Conservation (phyloP, 2,797 vertebrate genomes). For the Sarcophilus harrisii region DNA sequence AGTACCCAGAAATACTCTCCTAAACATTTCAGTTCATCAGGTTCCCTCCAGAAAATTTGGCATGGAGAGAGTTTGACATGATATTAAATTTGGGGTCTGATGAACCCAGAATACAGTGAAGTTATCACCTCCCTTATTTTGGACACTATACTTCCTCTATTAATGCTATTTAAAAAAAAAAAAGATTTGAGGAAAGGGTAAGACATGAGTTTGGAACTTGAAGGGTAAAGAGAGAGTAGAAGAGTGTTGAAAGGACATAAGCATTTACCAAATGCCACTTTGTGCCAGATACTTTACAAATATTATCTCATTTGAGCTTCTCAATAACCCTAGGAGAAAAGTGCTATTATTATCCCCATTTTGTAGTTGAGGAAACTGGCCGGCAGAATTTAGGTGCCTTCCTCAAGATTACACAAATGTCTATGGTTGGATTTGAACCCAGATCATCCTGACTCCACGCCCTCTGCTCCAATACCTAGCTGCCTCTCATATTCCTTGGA, state of each 20-base stretch:
- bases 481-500: not conserved
- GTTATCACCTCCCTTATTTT: not conserved
- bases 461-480: not conserved
- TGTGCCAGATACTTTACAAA: not conserved
- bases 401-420: not conserved
- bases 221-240: not conserved
- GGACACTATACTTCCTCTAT: not conserved
- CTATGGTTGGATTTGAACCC: not conserved
- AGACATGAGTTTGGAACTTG: not conserved
- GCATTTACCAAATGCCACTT: not conserved
- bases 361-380: not conserved
- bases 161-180: not conserved
- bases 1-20: not conserved
- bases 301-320: not conserved
- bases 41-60: not conserved
- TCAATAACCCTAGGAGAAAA: not conserved
- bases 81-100: not conserved
- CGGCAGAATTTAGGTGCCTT: not conserved
- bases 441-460: not conserved
- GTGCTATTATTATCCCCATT: not conserved
- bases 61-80: not conserved
- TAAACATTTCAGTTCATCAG: not conserved
- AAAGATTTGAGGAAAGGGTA: not conserved
- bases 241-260: not conserved
- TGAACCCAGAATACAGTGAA: not conserved